Evolutionary conservation across 64 coral and sea anemone species (phyloP).

Genomic region (Porites australiensis): DNA sequence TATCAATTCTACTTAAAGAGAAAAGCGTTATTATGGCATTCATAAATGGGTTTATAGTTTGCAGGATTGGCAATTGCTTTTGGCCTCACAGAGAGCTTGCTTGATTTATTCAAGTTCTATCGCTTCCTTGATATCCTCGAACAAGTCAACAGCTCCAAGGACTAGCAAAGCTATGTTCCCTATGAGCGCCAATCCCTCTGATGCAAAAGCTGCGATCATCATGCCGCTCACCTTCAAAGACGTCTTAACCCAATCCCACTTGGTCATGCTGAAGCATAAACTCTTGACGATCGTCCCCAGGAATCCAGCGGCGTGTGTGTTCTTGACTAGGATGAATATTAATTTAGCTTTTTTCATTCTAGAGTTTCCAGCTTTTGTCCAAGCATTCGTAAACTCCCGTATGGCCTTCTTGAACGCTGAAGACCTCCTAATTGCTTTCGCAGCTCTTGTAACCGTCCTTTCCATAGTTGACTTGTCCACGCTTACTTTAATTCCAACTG

Average conservation of each 20-base stretch:
- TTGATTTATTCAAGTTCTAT: too few species aligned
- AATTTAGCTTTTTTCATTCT: constrained; percentile 29
- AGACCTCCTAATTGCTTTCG: constrained; percentile 18
- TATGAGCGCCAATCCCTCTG: constrained; percentile 58
- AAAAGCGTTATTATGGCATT: too few species aligned
- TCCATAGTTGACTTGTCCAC: background rate
- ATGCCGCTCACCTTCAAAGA: constrained; percentile 48
- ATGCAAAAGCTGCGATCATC: constrained; percentile 54
- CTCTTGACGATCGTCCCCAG: constrained; percentile 68
- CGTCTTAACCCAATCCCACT: constrained; percentile 55
- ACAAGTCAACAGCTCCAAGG: constrained; percentile 24
- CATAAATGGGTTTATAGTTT: too few species aligned
- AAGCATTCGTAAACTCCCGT: constrained; percentile 25
- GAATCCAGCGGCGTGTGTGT: constrained; percentile 40
- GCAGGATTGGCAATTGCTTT: too few species aligned
- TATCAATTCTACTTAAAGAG: too few species aligned
- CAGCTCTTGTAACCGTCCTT: constrained; percentile 19
- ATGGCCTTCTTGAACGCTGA: constrained; percentile 41
- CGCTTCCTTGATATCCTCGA: too few species aligned
- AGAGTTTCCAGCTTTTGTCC: constrained; percentile 51
- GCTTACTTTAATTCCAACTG: constrained; percentile 15
- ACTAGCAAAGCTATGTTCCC: constrained; percentile 50
- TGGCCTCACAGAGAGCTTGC: too few species aligned
- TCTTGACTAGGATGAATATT: constrained; percentile 55
- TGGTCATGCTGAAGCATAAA: constrained; percentile 43